Conservation (phyloP, 1,140 invertebrate genomes). For the Brachionus sp. region DNA sequence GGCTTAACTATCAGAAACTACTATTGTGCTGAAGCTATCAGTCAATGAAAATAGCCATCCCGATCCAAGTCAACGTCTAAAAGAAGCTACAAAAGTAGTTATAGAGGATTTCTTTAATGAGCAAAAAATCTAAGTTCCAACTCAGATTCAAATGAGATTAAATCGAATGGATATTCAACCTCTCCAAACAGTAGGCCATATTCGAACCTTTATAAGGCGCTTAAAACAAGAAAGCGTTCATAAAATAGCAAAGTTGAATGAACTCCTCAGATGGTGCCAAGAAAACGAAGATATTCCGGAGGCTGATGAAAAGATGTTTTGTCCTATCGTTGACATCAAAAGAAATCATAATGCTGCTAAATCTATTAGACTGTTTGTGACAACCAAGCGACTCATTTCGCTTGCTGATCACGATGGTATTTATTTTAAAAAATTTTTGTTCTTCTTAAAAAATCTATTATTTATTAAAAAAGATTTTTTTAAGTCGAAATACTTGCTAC, state of each 20-base stretch:
- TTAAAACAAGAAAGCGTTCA: not conserved
- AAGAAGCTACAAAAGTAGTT: not conserved
- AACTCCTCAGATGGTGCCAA: not conserved
- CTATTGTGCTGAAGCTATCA: not conserved
- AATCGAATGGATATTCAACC: not conserved
- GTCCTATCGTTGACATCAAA: not conserved
- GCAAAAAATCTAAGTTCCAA: not conserved
- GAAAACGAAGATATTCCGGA: not conserved
- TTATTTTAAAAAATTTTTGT: not conserved
- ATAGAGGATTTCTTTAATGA: not conserved
- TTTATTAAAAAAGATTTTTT: too few relatives aligned
- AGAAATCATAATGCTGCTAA: not conserved
- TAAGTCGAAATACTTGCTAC: too few relatives aligned
- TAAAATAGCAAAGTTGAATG: not conserved
- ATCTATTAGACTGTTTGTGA: not conserved
- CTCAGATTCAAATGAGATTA: not conserved
- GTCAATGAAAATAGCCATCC: not conserved
- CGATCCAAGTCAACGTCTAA: not conserved
- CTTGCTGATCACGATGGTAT: not conserved
- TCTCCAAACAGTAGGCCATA: not conserved
- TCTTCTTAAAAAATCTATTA: too few relatives aligned
- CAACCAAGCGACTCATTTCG: not conserved
- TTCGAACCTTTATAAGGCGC: not conserved
- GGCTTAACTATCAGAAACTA: not conserved
- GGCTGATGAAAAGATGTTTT: not conserved